Evolutionary conservation across 2,113 vertebrate genomes (phyloP), one percentile per base, ranked within the genome.

Genomic region (Chaenocephalus aceratus): DNA sequence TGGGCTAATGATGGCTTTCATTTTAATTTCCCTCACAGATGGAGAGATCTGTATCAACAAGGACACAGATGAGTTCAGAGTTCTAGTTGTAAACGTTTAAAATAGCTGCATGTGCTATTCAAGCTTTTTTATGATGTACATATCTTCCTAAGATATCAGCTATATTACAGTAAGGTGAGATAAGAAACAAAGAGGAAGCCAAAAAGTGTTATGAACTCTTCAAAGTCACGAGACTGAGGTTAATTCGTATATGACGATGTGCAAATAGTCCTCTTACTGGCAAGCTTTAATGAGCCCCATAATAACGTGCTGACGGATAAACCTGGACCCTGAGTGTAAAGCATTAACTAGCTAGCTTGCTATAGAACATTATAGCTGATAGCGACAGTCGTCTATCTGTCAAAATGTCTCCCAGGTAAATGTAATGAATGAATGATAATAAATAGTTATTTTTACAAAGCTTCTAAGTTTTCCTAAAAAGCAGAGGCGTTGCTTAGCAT

Each of bases 141-240:
- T 14, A 6, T 52, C 4, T 10, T 48, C 72, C 57, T 5, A 6
- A 34, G 56, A 49, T 72, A 52, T 58, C 72, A 75, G 52, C 13
- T 49, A 1, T 21, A 53, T 49, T 23, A 10, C 21, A 13, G 0
- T 59, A 10, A 52, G 11, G 8, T 11, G 5, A 70, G 79, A 74
- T 79, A 70, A 70, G 77, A 62, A 30, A n/a, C 12, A 10, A 26
- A 30, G 8, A 70, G n/a, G 48, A 4, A 44, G 41, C 49, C 58
- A 51, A 54, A 68, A 79, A 81, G 14, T 54, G 76, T 76, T 77
- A 75, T 73, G 49, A 62, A 54, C 23, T 62, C 11, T 54, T 23
- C 1, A 41, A 52, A 54, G 65, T 67, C 48, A 56, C 41, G 11
- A 34, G 6, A 44, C 23, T n/a, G 1, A 67, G 6, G 45, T 54